These are phyloP conservation scores for Acrobasis repandana DNA, from an alignment of 2,888 invertebrate species.

Conservation along the genomic window DNA sequence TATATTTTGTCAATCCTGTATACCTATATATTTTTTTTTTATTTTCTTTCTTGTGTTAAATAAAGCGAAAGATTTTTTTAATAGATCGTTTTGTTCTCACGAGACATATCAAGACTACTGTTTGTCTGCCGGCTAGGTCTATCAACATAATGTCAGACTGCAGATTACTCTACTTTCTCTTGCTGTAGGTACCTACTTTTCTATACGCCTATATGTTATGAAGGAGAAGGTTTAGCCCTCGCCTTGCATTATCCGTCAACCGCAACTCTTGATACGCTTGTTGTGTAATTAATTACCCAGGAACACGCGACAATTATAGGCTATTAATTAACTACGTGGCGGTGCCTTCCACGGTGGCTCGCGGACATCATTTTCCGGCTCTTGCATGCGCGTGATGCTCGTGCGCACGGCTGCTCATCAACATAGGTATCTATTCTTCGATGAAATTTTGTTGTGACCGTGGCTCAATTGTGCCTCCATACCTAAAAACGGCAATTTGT, in stretches of 20 bases:
- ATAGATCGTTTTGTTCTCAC: too few relatives aligned
- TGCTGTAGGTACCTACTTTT: background rate
- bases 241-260: background rate
- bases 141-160: too few relatives aligned
- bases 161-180: background rate
- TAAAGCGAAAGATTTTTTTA: too few relatives aligned
- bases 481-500: slow-evolving; percentile 54
- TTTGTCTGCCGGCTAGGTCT: too few relatives aligned
- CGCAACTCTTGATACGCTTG: background rate
- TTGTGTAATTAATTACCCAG: slow-evolving; percentile 5
- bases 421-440: slow-evolving; percentile 46
- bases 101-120: too few relatives aligned
- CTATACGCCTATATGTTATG: too few relatives aligned
- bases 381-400: slow-evolving; percentile 27
- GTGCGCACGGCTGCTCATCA: slow-evolving; percentile 37
- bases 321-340: background rate
- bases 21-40: too few relatives aligned
- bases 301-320: slow-evolving; percentile 14
- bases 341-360: slow-evolving; percentile 1
- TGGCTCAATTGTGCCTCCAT: slow-evolving; percentile 38
- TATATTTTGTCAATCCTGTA: too few relatives aligned
- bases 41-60: too few relatives aligned
- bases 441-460: slow-evolving; percentile 39
- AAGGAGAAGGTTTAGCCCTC: too few relatives aligned
- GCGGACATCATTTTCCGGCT: slow-evolving; percentile 33